phyloP scores from a whole-genome alignment of 2,888 invertebrate genomes.

The Synanthedon andrenaeformis region DNA sequence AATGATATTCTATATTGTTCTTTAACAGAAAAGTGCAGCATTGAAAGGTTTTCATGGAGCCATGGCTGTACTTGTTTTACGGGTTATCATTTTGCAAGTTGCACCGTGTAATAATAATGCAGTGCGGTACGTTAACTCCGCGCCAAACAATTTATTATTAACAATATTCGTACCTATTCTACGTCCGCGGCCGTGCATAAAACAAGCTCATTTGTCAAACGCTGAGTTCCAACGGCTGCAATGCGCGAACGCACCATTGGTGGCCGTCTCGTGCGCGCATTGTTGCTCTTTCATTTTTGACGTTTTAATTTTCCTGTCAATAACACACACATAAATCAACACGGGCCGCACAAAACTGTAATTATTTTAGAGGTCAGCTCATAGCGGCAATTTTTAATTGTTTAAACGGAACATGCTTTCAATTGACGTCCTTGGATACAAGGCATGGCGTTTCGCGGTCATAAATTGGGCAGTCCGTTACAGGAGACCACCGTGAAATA shows the following conservation, averaged over 20 bases:
- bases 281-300: neutral
- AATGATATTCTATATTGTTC: too few relatives aligned
- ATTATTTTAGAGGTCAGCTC: neutral
- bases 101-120: neutral
- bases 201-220: constrained; percentile 26
- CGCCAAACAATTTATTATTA: constrained; percentile 24
- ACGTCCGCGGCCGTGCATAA: constrained; percentile 16
- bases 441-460: too few relatives aligned
- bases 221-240: constrained; percentile 2
- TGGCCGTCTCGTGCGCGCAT: neutral
- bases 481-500: too few relatives aligned
- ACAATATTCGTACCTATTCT: constrained; percentile 21
- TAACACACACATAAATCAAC: neutral
- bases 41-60: too few relatives aligned
- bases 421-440: too few relatives aligned
- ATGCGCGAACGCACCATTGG: constrained; percentile 8
- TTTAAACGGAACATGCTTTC: too few relatives aligned
- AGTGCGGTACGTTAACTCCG: constrained; percentile 9
- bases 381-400: neutral
- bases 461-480: too few relatives aligned
- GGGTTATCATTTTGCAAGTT: too few relatives aligned
- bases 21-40: too few relatives aligned
- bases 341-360: neutral
- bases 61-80: too few relatives aligned
- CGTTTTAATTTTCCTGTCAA: neutral